Base-by-base conservation (phyloP, 1,140 invertebrate genomes). In the Drosophila arawakana region DNA sequence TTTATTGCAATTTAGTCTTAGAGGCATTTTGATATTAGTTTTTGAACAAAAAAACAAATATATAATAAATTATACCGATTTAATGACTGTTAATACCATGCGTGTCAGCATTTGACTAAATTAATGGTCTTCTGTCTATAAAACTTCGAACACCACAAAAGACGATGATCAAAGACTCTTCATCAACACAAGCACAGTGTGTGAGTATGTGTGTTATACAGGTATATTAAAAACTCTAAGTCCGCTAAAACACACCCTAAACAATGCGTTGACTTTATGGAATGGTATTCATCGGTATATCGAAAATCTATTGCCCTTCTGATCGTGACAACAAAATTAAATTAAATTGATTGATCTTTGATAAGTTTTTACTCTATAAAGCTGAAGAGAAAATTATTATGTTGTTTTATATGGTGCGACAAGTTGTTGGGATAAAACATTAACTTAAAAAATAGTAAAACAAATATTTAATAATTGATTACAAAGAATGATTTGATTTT, bases 31-130 rank as follows among this genome's bases (percentile, higher is more conserved):
- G 50, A 80, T 72, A 80, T 58, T 47, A 80, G 65, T 80, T 80
- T 80, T 72, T 59, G 39, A 43, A 62, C 18, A 52, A 61, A 52
- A 41, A 21, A 47, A 13, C 25, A 55, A 35, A 25, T 43, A 66
- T 44, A 61, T 35, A 25, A 52, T n/a, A 55, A 58, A 44, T 39
- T 35, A 70, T 47, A 67, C 73, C 43, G 47, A 47, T 54, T 65
- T 60, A 72, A 62, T 72, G 58, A 58, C 66, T 61, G 65, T 80
- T 81, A 76, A 80, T 76, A 80, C 49, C 61, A 72, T 81, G 78
- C 61, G 73, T 80, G 78, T 80, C 73, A 72, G 78, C 55, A 63
- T 80, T 81, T 46, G 67, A 76, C 66, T 69, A 76, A 80, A 76
- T 80, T 72, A 76, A 80, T 80, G 78, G 15, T 61, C 65, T 76